Evolutionary conservation across 2,113 vertebrate species (phyloP).

Genomic region (Verasper variegatus): DNA sequence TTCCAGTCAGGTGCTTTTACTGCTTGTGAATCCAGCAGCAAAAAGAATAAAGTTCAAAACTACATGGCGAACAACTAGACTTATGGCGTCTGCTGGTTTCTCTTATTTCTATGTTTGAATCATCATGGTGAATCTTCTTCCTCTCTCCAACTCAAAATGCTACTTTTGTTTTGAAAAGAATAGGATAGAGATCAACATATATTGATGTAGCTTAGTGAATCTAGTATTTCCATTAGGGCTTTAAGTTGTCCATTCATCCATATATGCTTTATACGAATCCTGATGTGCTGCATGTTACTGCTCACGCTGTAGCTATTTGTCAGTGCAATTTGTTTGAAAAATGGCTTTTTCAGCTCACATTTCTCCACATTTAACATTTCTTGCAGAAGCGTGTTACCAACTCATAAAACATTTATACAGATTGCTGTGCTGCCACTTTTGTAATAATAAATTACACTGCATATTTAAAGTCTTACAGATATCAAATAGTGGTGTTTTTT

Average conservation of each 20-base stretch:
- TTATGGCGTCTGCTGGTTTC: not conserved
- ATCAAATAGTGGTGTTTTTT: not conserved
- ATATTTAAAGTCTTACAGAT: not conserved
- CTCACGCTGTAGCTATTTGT: conserved; percentile 1
- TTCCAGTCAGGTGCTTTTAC: not conserved
- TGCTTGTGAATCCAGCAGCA: not conserved
- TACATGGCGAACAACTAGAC: not conserved
- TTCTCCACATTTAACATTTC: conserved; percentile 7
- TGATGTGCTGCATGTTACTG: conserved; percentile 1
- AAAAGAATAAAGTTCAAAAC: not conserved
- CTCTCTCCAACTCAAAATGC: not conserved
- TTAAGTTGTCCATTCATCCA: not conserved
- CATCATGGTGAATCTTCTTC: not conserved
- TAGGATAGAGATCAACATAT: not conserved
- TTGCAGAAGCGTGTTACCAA: not conserved
- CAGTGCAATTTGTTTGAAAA: conserved; percentile 12
- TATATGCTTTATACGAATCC: not conserved
- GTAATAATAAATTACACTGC: not conserved
- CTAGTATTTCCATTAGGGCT: conserved; percentile 3
- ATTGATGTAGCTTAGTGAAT: not conserved
- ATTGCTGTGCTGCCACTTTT: not conserved
- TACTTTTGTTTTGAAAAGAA: not conserved
- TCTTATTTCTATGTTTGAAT: not conserved
- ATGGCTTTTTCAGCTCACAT: not conserved
- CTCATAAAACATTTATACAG: not conserved